Base-by-base conservation (phyloP, 2,888 invertebrate species). In the Apoderus coryli region DNA sequence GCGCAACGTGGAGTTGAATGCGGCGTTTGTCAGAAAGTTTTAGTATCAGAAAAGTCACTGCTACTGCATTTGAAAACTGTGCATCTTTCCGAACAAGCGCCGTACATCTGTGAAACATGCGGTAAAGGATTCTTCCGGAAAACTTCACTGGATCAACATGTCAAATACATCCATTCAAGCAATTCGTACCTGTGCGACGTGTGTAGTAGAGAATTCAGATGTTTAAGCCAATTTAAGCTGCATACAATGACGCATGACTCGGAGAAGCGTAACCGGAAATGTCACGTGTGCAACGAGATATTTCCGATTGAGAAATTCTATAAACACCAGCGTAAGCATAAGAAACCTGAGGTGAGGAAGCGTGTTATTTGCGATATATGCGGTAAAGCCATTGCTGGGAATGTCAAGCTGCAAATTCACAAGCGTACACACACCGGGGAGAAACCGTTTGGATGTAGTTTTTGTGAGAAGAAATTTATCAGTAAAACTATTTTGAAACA, bases 121-220 rank as follows among this genome's bases (percentile, higher is more conserved):
- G 19, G 19, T 7, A 19, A 19, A 19, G 19, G 19, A 19, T 19
- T 19, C 19, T 7, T 19, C n/a, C 6, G 7, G 6, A 19, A n/a
- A n/a, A 19, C 6, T 6, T 19, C 7, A 6, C 27, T 47, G 12
- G 25, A 33, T 4, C 36, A 38, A 16, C 49, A 49, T 27, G 31
- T 34, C 9, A 36, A 48, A 10, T 42, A 43, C 2, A 49, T 48
- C 25, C 45, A 47, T 5, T 45, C 44, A 23, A 45, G 44, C 22
- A 45, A 42, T 31, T 49, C 48, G 10, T 47, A 43, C 29, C 34
- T 35, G 14, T 50, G 50, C 22, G 56, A 59, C 23, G 51, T 59
- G 29, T 67, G 67, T 34, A 54, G 54, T 3, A 65, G 62, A 40
- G 54, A 59, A 2, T 67, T 67, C 43, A 61, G n/a, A 15, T 29